phyloP scores from a whole-genome alignment of 2,888 invertebrate species.

The Strigamia crassipes region DNA sequence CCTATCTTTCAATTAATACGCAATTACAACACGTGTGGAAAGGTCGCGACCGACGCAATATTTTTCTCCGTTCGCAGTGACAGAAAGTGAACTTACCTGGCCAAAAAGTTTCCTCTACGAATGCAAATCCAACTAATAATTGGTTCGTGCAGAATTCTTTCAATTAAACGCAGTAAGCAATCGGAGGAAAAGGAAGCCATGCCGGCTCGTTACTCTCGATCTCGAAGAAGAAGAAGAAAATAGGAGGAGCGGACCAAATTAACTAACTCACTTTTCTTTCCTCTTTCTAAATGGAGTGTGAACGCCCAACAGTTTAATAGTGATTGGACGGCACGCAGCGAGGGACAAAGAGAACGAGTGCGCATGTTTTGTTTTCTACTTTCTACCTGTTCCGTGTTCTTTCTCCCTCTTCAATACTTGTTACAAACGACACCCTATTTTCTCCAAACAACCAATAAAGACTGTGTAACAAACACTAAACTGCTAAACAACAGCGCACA shows the following conservation, averaged over 20 bases:
- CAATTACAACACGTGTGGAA: slow-evolving; percentile 6
- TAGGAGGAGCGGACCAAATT: background rate
- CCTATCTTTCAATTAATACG: slow-evolving; percentile 32
- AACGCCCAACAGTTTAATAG: slow-evolving; percentile 27
- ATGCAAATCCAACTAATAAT: no score
- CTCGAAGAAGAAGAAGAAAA: no score
- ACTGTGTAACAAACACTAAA: background rate
- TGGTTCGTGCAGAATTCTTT: background rate
- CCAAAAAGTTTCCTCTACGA: no score
- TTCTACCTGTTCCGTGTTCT: no score
- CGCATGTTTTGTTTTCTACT: background rate
- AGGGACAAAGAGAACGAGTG: background rate
- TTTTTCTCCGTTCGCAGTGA: background rate
- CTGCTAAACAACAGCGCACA: background rate
- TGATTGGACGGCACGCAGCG: background rate
- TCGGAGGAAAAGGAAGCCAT: background rate
- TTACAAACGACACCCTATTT: background rate
- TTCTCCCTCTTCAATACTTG: background rate
- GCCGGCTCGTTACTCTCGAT: background rate
- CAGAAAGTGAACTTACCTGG: no score
- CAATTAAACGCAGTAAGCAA: background rate
- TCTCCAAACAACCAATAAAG: background rate
- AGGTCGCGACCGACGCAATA: background rate
- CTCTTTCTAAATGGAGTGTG: slow-evolving; percentile 28
- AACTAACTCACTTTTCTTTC: slow-evolving; percentile 11